phyloP scores from a whole-genome alignment of 2,888 invertebrate species.

The Acleris literana region DNA sequence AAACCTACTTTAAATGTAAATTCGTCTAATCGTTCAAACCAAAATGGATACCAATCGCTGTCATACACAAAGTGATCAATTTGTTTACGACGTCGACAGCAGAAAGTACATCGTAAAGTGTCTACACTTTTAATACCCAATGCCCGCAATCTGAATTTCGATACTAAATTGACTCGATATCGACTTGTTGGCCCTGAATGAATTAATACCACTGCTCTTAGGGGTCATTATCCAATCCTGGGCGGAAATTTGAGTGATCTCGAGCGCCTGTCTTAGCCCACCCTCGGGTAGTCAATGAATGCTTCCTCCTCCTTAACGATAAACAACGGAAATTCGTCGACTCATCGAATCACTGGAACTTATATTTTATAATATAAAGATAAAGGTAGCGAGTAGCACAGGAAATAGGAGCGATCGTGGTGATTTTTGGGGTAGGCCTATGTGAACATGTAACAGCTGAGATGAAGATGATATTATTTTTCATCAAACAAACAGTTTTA shows the following conservation, averaged over 20 bases:
- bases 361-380: too few species aligned
- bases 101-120: conserved; percentile 1
- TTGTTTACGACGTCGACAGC: not conserved
- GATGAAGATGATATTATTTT: too few species aligned
- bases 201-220: conserved; percentile 9
- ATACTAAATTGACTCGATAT: too few species aligned
- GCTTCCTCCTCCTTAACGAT: conserved; percentile 23
- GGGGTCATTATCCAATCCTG: conserved; percentile 26
- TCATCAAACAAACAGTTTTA: too few species aligned
- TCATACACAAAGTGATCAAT: conserved; percentile 2
- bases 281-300: conserved; percentile 26
- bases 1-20: not conserved
- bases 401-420: too few species aligned
- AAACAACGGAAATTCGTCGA: not conserved
- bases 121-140: too few species aligned
- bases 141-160: too few species aligned
- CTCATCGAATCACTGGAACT: not conserved
- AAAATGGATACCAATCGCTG: conserved; percentile 5
- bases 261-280: conserved; percentile 19
- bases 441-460: too few species aligned
- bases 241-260: conserved; percentile 22
- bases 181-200: not conserved
- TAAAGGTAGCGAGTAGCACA: too few species aligned
- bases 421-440: too few species aligned
- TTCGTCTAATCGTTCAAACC: not conserved